phyloP scores from a whole-genome alignment of 2,888 invertebrate species.

The Bimastos eiseni region DNA sequence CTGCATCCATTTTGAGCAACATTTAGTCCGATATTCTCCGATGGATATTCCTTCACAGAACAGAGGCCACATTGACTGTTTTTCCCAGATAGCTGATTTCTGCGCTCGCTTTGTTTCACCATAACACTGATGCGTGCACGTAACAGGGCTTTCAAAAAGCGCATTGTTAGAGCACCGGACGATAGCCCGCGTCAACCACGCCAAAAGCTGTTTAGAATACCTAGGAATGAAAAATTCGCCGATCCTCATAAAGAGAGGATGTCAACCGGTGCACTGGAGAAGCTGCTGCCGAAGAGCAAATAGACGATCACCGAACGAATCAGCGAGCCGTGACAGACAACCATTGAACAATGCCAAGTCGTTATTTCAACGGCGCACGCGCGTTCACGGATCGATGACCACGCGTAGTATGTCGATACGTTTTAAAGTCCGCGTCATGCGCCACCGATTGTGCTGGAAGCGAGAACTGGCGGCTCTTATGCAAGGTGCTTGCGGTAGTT shows the following conservation, averaged over 20 bases:
- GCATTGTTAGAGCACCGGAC: too few species aligned
- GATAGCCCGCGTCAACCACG: neutral
- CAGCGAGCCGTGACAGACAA: neutral
- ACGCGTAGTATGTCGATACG: neutral
- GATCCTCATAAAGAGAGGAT: neutral
- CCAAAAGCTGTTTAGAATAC: neutral
- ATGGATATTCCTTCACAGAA: neutral
- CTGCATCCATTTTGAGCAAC: too few species aligned
- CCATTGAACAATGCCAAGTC: neutral
- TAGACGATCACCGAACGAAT: neutral
- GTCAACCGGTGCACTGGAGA: neutral
- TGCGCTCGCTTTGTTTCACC: neutral
- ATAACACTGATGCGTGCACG: too few species aligned
- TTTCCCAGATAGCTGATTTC: neutral
- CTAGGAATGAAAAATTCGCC: neutral
- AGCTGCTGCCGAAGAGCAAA: neutral
- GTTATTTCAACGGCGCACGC: neutral
- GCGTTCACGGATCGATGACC: neutral
- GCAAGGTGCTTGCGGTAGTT: neutral
- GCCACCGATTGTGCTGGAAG: neutral
- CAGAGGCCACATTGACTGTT: neutral
- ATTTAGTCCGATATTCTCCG: too few species aligned
- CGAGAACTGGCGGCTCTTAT: neutral
- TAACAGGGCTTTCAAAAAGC: too few species aligned
- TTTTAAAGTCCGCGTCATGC: constrained; percentile 13